Percentiles rank a stretch among this genome's conserved stretches.
phyloP scores from a whole-genome alignment of 1,140 invertebrate species.

The Drosophila sechellia region DNA sequence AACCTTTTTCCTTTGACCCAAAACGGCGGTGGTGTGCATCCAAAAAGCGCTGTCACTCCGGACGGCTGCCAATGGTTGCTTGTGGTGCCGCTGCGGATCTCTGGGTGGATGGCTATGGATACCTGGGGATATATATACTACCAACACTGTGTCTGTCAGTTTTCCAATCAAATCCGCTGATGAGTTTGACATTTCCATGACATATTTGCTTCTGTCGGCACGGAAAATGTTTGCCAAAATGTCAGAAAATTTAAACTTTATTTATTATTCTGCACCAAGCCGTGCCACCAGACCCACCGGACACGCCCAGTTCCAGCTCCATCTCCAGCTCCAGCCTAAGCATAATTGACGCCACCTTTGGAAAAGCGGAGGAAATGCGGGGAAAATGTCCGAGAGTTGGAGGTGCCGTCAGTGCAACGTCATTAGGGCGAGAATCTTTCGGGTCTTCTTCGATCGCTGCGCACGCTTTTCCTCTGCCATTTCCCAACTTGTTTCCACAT shows the following conservation, averaged over 20 bases:
- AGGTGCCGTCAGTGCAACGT: constrained; percentile 43
- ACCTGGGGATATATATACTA: constrained; percentile 7
- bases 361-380: background rate
- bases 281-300: constrained; percentile 53
- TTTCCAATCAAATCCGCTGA: constrained; percentile 76
- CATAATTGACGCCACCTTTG: constrained; percentile 72
- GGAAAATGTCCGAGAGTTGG: constrained; percentile 36
- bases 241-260: constrained; percentile 82
- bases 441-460: constrained; percentile 49
- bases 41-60: constrained; percentile 35
- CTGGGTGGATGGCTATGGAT: background rate
- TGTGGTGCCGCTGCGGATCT: constrained; percentile 29
- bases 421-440: constrained; percentile 49
- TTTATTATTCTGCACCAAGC: constrained; percentile 76
- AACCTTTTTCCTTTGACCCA: constrained; percentile 34
- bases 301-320: constrained; percentile 37
- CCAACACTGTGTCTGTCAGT: constrained; percentile 59
- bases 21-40: constrained; percentile 10
- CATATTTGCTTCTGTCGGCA: constrained; percentile 77
- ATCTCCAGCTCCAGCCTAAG: constrained; percentile 29
- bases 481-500: constrained; percentile 44
- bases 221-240: constrained; percentile 82
- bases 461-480: constrained; percentile 55
- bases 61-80: constrained; percentile 46
- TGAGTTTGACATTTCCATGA: constrained; percentile 81